Base-by-base conservation (phyloP, 30 jellyfish, hydroid and myxozoan genomes). In the Cassiopea xamachana region DNA sequence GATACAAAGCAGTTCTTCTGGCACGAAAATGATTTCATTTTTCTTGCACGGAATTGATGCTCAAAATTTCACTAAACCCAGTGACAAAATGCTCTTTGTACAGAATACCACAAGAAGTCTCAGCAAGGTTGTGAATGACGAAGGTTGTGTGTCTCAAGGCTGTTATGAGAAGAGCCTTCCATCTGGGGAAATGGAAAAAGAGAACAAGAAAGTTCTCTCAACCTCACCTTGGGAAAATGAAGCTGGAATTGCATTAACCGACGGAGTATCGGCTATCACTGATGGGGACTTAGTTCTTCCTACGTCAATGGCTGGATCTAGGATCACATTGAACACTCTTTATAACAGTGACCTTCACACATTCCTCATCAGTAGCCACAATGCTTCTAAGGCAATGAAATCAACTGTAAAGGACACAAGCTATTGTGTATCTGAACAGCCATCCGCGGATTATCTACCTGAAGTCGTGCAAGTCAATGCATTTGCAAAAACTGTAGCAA, bases 391-490 rank as follows among this genome's bases (percentile, higher is more conserved):
- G 0, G 18, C 39, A 16, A 18, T 2, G 48, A 7, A 18, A 0
- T 6, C 46, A 2, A 46, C 51, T 10, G 60, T 9, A 7, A 51
- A 78, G 74, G 49, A 59, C 4, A 7, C 87, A 50, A 27, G 48
- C 9, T 2, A 27, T 4, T 91, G 97, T 46, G 84, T 70, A 43
- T 85, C 93, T 7, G 64, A 77, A 44, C 43, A 64, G 9, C 88
- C 92, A 46, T 75, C 97, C 27, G 60, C 93, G 16, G 62, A 70
- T 45, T 91, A 91, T 48, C 83, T 91, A 1, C 47, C 93, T 0
- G 91, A 85, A 16, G 76, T 86, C 15, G 87, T 85, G 19, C 86
- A 91, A 47, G 69, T 79, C n/a, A 91, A 91, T 62, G 60, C 97
- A 2, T 84, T 91, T 64, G 16, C 89, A 16, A 75, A 91, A 47